Evolutionary conservation across 2,113 vertebrate genomes (phyloP), one percentile per base, ranked within the genome.

Genomic region (Nibea coibor): DNA sequence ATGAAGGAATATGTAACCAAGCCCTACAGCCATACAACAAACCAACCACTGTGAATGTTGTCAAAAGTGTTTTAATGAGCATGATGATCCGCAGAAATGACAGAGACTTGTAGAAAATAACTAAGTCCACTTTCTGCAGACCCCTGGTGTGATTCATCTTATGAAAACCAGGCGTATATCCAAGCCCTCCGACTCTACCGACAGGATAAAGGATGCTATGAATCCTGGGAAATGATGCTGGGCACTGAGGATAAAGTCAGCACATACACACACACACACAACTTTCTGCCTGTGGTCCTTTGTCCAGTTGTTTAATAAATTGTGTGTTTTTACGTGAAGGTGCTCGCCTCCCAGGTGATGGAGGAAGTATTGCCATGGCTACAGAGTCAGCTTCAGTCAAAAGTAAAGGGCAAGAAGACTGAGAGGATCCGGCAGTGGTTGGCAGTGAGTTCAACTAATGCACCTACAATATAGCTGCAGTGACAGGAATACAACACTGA

Each of bases 341-440:
- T 94, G 83, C 90, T 99, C 84, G 96, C 96, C 48, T 96, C 95
- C 86, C 94, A 97, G 86, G 95, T 98, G 87, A 97, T 98, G 96
- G 97, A 97, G 86, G 97, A 98, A 2, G 94, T 97, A 61, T 93
- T 97, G 74, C 95, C 97, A 4, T 95, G 95, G 70, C 94, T 99
- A 71, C 97, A 98, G 89, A 96, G 93, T 0, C 97, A 97, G 86
- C 92, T 99, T 67, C 92, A 97, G 79, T 94, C 97, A 45, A 96
- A 93, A 87, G 88, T 98, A 90, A 97, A 96, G 87, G 97, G 97
- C n/a, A 98, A 96, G 92, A 96, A 94, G 90, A 93, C 94, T 0
- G 97, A 98, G 28, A 95, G 95, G 85, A 97, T 97, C 68, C 93
- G 95, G n/a, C 92, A 94, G 75, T 99, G 97, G 97, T 91, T 97